phyloP scores from a whole-genome alignment of 2,113 vertebrate species.

The Grallaria varia region DNA sequence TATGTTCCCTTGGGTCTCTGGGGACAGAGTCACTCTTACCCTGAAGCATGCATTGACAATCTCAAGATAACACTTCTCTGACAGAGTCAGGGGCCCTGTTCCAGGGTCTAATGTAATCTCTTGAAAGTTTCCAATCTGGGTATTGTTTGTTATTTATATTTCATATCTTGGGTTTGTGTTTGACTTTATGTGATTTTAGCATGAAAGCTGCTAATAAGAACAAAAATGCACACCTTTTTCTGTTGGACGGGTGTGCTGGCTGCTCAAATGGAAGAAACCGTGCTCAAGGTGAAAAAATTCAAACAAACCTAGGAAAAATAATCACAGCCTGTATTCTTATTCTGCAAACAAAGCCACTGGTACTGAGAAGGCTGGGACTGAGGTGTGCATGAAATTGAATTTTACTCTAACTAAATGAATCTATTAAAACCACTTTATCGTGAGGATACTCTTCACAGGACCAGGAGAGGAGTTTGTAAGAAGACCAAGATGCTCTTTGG shows the following conservation, averaged over 20 bases:
- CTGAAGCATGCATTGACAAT: slow-evolving; percentile 59
- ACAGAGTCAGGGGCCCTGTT: slow-evolving; percentile 31
- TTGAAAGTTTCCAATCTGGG: slow-evolving; percentile 42
- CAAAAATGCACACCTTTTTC: not conserved
- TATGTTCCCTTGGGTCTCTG: slow-evolving; percentile 27
- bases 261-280: not conserved
- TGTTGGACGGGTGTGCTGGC: fast-evolving
- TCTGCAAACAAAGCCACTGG: not conserved
- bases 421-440: not conserved
- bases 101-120: slow-evolving; percentile 23
- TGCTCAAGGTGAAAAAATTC: not conserved
- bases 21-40: slow-evolving; percentile 56
- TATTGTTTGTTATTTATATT: slow-evolving; percentile 53
- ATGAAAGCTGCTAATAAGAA: not conserved
- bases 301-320: not conserved
- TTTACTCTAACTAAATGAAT: not conserved
- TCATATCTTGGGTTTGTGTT: not conserved
- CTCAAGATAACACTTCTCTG: slow-evolving; percentile 68
- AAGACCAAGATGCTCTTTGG: not conserved
- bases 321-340: not conserved
- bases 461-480: not conserved
- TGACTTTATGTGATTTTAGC: not conserved
- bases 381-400: not conserved
- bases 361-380: not conserved
- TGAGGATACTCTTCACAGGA: not conserved